These are phyloP conservation scores for Stenodera caucasica DNA, from an alignment of 2,888 invertebrate species.

Conservation along the genomic window DNA sequence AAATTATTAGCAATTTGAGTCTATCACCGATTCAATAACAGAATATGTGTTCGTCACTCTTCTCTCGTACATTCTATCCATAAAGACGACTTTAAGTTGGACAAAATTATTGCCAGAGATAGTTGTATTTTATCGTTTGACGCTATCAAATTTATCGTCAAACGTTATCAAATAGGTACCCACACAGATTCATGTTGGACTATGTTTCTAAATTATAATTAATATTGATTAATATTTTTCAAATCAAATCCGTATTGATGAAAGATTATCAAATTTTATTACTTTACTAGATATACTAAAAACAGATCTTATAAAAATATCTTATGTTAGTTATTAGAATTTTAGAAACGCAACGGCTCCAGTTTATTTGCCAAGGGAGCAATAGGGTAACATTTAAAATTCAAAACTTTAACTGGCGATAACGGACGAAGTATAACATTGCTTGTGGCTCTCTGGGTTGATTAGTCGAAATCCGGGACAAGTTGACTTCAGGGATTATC, in stretches of 20 bases:
- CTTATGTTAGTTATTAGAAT: slow-evolving; percentile 17
- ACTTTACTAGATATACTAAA: not conserved
- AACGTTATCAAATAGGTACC: not conserved
- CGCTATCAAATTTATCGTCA: not conserved
- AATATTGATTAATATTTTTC: not conserved
- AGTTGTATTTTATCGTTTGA: not conserved
- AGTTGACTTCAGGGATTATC: slow-evolving; percentile 27
- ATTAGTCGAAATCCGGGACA: slow-evolving; percentile 32
- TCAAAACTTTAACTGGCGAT: slow-evolving; percentile 34
- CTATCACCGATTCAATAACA: not conserved
- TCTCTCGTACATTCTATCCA: not conserved
- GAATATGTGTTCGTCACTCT: not conserved
- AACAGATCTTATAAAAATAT: slow-evolving; percentile 12
- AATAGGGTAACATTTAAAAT: slow-evolving; percentile 33
- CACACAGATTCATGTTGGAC: not conserved
- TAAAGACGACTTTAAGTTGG: not conserved
- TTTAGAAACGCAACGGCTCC: slow-evolving; percentile 15
- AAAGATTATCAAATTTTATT: not conserved
- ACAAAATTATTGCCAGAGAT: not conserved
- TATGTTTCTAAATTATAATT: not conserved
- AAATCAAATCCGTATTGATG: not conserved
- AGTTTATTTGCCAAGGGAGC: slow-evolving; percentile 24
- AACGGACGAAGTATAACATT: slow-evolving; percentile 26
- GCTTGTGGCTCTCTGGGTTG: slow-evolving; percentile 29
- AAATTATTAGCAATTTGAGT: not conserved